Evolutionary conservation across 2,113 vertebrate species (phyloP), one percentile per base, ranked within the genome.

Genomic region (Aplodontia rufa): DNA sequence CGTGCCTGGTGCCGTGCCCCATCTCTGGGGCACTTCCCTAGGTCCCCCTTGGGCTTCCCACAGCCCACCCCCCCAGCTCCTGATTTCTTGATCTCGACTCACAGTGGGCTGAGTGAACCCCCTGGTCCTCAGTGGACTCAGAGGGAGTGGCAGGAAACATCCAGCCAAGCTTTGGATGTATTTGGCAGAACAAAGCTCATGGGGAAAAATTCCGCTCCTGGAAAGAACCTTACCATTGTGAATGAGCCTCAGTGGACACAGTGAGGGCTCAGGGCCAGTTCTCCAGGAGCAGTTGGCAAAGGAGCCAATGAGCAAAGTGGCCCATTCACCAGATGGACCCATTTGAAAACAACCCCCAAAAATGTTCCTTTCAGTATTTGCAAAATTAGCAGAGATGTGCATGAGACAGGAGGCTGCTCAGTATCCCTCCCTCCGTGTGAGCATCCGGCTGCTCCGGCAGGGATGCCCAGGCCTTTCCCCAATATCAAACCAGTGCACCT

Each of bases 1-100:
- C 58, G 0, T 4, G 20, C 8, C 26, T 10, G 10, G 20, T 0
- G 0, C 45, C 58, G 0, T 2, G 3, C 12, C 47, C 10, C 4
- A 0, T 26, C 28, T 79, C 86, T 12, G 42, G 0, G 10, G 8
- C 28, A 1, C 2, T 16, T 42, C 62, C 11, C 35, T 17, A 1
- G 2, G 13, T 19, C 2, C 35, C 5, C 55, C 53, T 16, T 6
- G 0, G 28, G 6, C 35, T 37, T 72, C 24, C 0, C n/a, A n/a
- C n/a, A n/a, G n/a, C 5, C 1, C 3, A 0, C 3, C 22, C 10
- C 37, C 22, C 37, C 47, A 13, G 81, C 1, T 30, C 17, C 72
- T 4, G 10, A 30, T n/a, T 32, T 78, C n/a, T 37, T 26, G 2
- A 19, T 19, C 81, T 19, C 8, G 69, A 72, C 1, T 16, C 68